Conservation (phyloP, 1,140 invertebrate genomes). For the Drosophila tsacasi region DNA sequence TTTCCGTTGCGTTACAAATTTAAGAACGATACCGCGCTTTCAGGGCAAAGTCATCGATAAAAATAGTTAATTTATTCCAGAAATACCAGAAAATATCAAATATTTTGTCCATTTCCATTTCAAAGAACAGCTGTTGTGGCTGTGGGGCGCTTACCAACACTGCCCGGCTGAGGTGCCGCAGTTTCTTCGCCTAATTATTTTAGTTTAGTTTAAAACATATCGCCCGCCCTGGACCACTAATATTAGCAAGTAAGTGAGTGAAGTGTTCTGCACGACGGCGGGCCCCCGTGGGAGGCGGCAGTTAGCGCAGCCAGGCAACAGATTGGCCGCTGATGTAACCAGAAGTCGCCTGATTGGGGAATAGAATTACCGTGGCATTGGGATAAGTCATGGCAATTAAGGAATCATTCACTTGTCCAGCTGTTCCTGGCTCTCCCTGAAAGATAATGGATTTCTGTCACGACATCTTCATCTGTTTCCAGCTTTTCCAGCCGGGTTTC, state of each 20-base stretch:
- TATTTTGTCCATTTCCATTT: no score
- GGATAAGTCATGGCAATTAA: conserved; percentile 22
- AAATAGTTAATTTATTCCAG: no score
- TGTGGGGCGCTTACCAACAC: conserved; percentile 32
- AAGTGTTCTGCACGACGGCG: not conserved
- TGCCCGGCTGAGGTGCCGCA: conserved; percentile 43
- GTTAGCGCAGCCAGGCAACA: not conserved
- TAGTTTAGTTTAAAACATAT: conserved; percentile 52
- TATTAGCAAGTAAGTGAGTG: conserved; percentile 33
- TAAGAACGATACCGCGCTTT: no score
- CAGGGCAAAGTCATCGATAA: no score
- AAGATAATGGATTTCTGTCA: not conserved
- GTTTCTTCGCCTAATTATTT: conserved; percentile 36
- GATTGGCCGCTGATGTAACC: conserved; percentile 38
- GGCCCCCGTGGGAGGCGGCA: not conserved
- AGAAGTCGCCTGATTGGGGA: conserved; percentile 29
- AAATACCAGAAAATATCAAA: no score
- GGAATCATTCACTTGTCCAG: conserved; percentile 7
- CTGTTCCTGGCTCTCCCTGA: not conserved
- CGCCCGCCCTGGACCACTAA: conserved; percentile 37
- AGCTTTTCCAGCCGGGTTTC: conserved; percentile 11
- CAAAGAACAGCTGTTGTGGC: conserved; percentile 23
- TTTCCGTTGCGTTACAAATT: no score
- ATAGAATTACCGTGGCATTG: conserved; percentile 3
- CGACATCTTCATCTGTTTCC: not conserved